Base-by-base conservation (phyloP, 2,888 invertebrate genomes). In the Hofmannophila pseudospretella region DNA sequence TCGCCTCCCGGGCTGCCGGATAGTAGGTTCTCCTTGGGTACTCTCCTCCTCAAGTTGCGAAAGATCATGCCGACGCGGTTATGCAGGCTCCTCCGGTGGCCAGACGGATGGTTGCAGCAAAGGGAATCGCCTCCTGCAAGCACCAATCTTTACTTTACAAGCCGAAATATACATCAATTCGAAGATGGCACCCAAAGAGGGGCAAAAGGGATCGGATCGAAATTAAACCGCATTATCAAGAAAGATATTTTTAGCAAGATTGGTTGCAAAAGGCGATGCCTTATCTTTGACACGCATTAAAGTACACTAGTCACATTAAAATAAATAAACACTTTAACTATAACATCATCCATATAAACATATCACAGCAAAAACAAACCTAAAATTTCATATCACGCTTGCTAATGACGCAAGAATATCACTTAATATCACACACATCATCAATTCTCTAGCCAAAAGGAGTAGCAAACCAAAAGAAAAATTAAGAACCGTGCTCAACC, bases 71-170 rank as follows among this genome's bases (percentile, higher is more conserved):
- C 56, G 4, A 86, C 61, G 25, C 55, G 55, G 36, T 65, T 68
- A 46, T 82, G 84, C 0, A 86, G 55, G 33, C 55, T 68, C 38
- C 77, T 54, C 25, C 84, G 76, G 33, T 84, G 85, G 2, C 82
- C 85, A 33, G 74, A 54, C 1, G 71, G 72, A 27, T 68, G 68
- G 11, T 49, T 42, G 47, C 69, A 70, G 64, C 69, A 68, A 47
- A 67, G 38, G 36, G 68, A 51, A 60, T 77, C 86, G 61, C 84
- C 86, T 68, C 81, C 82, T 85, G 84, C 81, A 86, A 81, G 22
- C 41, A 68, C 73, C 78, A 79, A 78, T 72, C 65, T 69, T 63
- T 47, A 44, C 27, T 58, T 62, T 58, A 62, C 38, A 49, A 54
- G 26, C 38, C 34, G 40, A 46, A 58, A 45, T 38, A 34, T 23